These are phyloP conservation scores for Rhyacophila brunnea DNA, from an alignment of 1,140 invertebrate genomes.

Conservation along the genomic window DNA sequence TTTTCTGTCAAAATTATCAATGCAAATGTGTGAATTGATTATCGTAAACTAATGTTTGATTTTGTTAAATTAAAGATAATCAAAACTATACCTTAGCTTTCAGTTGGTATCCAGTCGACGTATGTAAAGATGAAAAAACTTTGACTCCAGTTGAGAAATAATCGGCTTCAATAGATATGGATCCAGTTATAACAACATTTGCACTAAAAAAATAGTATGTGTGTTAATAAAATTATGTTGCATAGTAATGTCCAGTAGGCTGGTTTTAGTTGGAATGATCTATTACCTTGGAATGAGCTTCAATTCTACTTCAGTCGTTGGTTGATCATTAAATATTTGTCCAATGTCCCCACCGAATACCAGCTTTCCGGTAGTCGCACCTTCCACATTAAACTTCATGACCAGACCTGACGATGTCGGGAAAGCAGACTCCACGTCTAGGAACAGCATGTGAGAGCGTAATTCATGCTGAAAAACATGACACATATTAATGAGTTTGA, in stretches of 20 bases:
- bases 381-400: constrained; percentile 68
- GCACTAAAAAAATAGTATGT: too few species aligned
- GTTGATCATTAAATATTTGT: constrained; percentile 58
- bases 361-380: constrained; percentile 67
- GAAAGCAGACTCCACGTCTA: constrained; percentile 74
- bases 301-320: constrained; percentile 61
- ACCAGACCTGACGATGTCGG: constrained; percentile 80
- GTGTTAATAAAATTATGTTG: too few species aligned
- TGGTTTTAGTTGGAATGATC: neutral
- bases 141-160: constrained; percentile 74
- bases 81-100: constrained; percentile 59
- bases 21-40: too few species aligned
- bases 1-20: too few species aligned
- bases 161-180: constrained; percentile 72
- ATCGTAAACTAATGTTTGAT: too few species aligned
- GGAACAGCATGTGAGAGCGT: constrained; percentile 64
- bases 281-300: constrained; percentile 63
- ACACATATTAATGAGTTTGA: too few species aligned
- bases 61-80: too few species aligned
- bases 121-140: constrained; percentile 69
- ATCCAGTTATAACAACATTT: constrained; percentile 67
- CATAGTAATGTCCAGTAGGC: too few species aligned
- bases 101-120: constrained; percentile 74
- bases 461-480: constrained; percentile 55
- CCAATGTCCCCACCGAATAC: constrained; percentile 69